These are phyloP conservation scores for Alloplasta piceator DNA, from an alignment of 2,888 invertebrate species.

Conservation along the genomic window DNA sequence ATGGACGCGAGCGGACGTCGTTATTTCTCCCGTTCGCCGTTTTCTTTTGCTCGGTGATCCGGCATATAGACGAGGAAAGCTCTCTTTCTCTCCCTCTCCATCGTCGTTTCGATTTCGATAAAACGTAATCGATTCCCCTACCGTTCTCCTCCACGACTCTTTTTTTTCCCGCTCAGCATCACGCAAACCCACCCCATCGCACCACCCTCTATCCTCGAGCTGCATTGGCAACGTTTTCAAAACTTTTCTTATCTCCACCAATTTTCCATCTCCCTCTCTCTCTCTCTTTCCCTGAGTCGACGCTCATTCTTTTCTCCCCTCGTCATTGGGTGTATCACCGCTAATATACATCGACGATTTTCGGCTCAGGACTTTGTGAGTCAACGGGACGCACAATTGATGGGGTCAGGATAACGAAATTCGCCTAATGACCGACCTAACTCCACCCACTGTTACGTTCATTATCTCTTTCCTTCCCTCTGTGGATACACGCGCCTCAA, in stretches of 20 bases:
- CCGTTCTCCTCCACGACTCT: slow-evolving; percentile 32
- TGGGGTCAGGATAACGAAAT: slow-evolving; percentile 54
- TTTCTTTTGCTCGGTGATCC: slow-evolving; percentile 45
- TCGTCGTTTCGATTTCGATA: slow-evolving; percentile 61
- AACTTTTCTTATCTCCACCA: slow-evolving; percentile 67
- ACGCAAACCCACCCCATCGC: slow-evolving; percentile 38
- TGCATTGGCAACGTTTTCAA: slow-evolving; percentile 65
- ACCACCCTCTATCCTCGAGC: slow-evolving; percentile 44
- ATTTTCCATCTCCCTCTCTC: slow-evolving; percentile 28
- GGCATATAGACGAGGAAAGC: slow-evolving; percentile 26
- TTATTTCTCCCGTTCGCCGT: slow-evolving; percentile 57
- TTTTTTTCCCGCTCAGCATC: slow-evolving; percentile 49
- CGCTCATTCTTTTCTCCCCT: slow-evolving; percentile 46
- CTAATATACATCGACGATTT: slow-evolving; percentile 49
- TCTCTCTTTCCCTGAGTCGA: slow-evolving; percentile 43
- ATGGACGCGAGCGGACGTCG: slow-evolving; percentile 63
- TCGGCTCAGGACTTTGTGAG: slow-evolving; percentile 58
- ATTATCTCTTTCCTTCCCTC: slow-evolving; percentile 27
- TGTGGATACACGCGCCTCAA: no score
- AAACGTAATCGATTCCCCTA: slow-evolving; percentile 68
- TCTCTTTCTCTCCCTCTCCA: slow-evolving; percentile 49
- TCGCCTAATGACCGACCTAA: slow-evolving; percentile 63
- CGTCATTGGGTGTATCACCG: slow-evolving; percentile 29
- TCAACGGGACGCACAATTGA: slow-evolving; percentile 53
- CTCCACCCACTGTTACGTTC: slow-evolving; percentile 23